Base-by-base conservation (phyloP, 1,140 invertebrate genomes). In the Branchinecta lindahli region DNA sequence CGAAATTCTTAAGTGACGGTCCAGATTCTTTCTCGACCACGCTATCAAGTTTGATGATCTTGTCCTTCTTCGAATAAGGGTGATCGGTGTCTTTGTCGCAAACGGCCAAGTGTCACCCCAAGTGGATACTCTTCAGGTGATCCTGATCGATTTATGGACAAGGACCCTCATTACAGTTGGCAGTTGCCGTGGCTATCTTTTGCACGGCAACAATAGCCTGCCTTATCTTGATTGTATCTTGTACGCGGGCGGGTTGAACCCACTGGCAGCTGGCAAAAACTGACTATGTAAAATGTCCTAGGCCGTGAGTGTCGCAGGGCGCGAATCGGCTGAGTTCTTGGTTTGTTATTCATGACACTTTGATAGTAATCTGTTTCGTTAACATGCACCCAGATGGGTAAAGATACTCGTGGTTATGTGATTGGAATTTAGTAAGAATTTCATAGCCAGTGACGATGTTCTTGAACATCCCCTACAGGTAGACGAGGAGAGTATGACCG, bases 171-270 rank as follows among this genome's bases (percentile, higher is more conserved):
- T 61, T 61, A 61, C 52, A 12, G 12, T 15, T 61, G 52, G 52
- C 18, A 61, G 52, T 61, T 61, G 12, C 18, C 18, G 12, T 15
- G 52, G 12, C 12, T 15, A 15, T 20, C 18, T 61, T 61, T 61
- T 20, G 12, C 52, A 20, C 12, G 52, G 52, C 18, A 61, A 61
- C 52, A 61, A 61, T 61, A 20, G 52, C 12, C 6, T 15, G 18
- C 12, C 52, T 61, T 61, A 61, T 61, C 52, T 61, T 61, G 52
- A 61, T 61, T 61, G 18, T 61, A 61, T 61, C 52, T 61, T 61
- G 52, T 61, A 61, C 12, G 12, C 12, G 12, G 52, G 52, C 12
- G 12, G 52, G 52, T 61, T 61, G 52, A 15, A 61, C 52, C 52
- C 18, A 61, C 52, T 15, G 18, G 52, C 52, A 61, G 52, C 12